Conservation (phyloP, 2,888 invertebrate species). For the Pecten maximus region DNA sequence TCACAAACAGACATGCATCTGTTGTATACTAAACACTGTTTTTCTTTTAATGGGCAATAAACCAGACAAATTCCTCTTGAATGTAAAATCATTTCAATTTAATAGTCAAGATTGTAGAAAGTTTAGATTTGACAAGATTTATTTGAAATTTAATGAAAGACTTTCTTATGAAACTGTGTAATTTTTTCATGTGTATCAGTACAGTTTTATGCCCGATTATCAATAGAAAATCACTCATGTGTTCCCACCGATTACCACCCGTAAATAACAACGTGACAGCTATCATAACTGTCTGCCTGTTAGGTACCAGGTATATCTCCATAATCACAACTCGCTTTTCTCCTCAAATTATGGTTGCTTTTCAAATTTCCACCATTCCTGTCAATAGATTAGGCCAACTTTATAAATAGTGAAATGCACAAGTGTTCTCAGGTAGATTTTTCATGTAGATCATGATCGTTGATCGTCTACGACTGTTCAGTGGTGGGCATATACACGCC, state of each 20-base stretch:
- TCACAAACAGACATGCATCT: neutral
- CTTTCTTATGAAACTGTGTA: neutral
- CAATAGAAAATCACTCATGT: neutral
- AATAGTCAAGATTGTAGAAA: slow-evolving; percentile 3
- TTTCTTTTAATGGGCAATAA: slow-evolving; percentile 1
- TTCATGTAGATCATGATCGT: neutral
- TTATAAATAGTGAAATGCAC: neutral
- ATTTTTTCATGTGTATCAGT: neutral
- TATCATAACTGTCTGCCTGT: slow-evolving; percentile 21
- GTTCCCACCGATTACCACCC: neutral
- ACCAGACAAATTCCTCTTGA: neutral
- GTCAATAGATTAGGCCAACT: neutral
- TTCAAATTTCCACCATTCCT: neutral
- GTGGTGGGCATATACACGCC: neutral
- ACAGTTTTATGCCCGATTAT: slow-evolving; percentile 23
- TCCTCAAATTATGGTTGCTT: neutral
- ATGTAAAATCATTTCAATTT: neutral
- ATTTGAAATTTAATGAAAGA: slow-evolving; percentile 10
- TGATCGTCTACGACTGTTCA: neutral
- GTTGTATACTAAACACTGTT: neutral
- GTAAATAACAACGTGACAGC: neutral
- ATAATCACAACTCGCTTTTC: slow-evolving; percentile 4
- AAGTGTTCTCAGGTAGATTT: slow-evolving; percentile 13
- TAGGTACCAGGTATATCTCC: neutral
- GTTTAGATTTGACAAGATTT: slow-evolving; percentile 24